Base-by-base conservation (phyloP, 1,140 invertebrate genomes). In the Dreissena rostriformis region DNA sequence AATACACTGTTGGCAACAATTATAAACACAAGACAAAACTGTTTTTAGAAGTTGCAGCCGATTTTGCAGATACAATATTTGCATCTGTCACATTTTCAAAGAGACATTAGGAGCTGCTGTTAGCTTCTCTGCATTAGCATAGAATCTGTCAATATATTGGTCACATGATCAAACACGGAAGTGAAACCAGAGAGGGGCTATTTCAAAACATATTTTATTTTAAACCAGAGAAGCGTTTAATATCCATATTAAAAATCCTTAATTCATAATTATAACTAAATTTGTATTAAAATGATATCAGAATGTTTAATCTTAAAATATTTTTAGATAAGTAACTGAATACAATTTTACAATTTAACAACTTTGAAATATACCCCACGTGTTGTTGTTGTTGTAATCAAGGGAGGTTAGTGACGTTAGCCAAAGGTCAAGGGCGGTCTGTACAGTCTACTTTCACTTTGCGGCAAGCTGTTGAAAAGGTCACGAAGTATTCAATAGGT, bases 141-240 rank as follows among this genome's bases (percentile, higher is more conserved):
- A 79, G 77, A 79, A 79, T 79, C 77, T 79, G 77, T 82, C 71
- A 73, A 73, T 82, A 82, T 61, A 65, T 61, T n/a, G n/a, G 53
- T 84, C 82, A 84, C 75, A 75, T 84, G 82, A 84, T 66, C 82
- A 84, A 84, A 84, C 82, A 79, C 29, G 76, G 82, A 84, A 84
- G 76, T 78, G 75, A 61, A 84, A 29, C 26, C 70, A 66, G n/a
- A 26, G 12, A 66, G 77, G 66, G 66, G 24, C 52, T 26, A n/a
- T 39, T 19, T 75, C 73, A 75, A 75, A 28, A 51, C 17, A 5
- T 39, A 39, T 39, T 39, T 39, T 39, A 39, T 39, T 39, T 39
- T 39, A 2, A 5, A 39, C 2, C 39, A 8, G 2, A 8, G 39
- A 39, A 39, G 39, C 39, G 39, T 39, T 39, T 5, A 39, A 39